Percentiles rank a stretch among this genome's conserved stretches.
phyloP scores from a whole-genome alignment of 2,113 vertebrate genomes.

The Caretta caretta region DNA sequence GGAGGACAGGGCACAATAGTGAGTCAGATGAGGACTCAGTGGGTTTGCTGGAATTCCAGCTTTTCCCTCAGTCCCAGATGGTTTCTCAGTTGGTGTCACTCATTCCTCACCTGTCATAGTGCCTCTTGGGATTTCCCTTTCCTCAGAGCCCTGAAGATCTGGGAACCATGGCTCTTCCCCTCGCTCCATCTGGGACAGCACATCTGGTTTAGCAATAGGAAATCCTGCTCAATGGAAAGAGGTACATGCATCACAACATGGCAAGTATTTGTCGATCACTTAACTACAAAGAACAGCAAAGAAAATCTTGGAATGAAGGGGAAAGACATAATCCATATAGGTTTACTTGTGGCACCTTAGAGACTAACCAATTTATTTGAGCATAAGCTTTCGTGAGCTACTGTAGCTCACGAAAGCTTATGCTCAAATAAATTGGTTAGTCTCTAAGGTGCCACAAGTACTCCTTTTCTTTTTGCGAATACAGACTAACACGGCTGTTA shows the following conservation, averaged over 20 bases:
- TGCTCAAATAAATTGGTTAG: too few relatives aligned
- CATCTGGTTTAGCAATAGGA: neutral
- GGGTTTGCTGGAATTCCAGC: too few relatives aligned
- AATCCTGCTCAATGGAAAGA: neutral
- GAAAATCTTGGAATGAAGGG: neutral
- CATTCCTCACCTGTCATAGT: neutral
- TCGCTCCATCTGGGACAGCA: neutral
- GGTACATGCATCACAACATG: neutral
- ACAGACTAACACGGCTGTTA: too few relatives aligned
- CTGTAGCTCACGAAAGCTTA: too few relatives aligned
- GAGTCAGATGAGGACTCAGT: too few relatives aligned
- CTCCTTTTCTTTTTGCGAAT: too few relatives aligned
- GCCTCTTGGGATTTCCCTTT: neutral
- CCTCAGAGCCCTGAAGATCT: neutral
- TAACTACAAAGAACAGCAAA: neutral
- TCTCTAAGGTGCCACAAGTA: too few relatives aligned
- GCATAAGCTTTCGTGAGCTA: too few relatives aligned
- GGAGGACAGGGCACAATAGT: too few relatives aligned
- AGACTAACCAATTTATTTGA: too few relatives aligned
- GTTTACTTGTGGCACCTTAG: too few relatives aligned
- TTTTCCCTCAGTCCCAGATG: neutral
- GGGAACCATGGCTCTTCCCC: neutral
- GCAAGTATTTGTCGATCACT: neutral
- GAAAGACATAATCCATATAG: neutral
- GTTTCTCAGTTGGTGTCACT: neutral